A percentile compares a stretch with the other conserved stretches of the same genome.
phyloP scores from a whole-genome alignment of 2,797 vertebrate species.

The Huso huso region DNA sequence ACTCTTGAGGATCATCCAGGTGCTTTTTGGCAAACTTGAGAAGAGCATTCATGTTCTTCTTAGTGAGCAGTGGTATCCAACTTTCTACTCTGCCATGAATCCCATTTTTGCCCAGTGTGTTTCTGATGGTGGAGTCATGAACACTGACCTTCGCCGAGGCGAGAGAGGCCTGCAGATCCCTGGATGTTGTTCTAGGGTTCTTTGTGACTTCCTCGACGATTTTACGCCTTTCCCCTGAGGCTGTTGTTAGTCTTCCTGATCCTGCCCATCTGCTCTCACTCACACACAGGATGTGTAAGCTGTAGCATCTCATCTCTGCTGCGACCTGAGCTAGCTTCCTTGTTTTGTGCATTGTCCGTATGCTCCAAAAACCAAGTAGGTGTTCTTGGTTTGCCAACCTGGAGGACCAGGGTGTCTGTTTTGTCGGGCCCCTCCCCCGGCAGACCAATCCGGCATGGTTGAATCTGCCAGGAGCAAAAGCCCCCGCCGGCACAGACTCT shows the following conservation, averaged over 20 bases:
- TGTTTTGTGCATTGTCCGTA: conserved; percentile 11
- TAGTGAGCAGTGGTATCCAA: too few relatives aligned
- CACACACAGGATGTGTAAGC: conserved; percentile 7
- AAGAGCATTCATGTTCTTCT: too few relatives aligned
- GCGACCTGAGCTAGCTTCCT: conserved; percentile 5
- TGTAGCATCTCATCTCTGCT: conserved; percentile 5
- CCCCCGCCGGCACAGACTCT: conserved; percentile 8
- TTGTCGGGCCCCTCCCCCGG: conserved; percentile 1
- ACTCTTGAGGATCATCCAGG: too few relatives aligned
- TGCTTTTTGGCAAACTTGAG: too few relatives aligned
- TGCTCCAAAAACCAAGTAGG: neutral
- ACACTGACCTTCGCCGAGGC: too few relatives aligned
- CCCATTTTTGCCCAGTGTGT: too few relatives aligned
- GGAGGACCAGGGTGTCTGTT: neutral
- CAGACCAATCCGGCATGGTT: conserved; percentile 4
- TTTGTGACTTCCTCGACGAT: too few relatives aligned
- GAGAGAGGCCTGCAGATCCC: too few relatives aligned
- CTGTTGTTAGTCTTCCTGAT: neutral
- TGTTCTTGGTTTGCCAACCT: neutral
- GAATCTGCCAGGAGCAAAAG: conserved; percentile 1
- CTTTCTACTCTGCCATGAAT: too few relatives aligned
- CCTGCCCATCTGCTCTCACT: conserved; percentile 7
- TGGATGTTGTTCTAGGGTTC: too few relatives aligned
- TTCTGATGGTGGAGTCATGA: too few relatives aligned
- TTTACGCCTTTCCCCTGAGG: neutral